Base-by-base conservation (phyloP, 2,797 vertebrate species). In the Danio kyathit region DNA sequence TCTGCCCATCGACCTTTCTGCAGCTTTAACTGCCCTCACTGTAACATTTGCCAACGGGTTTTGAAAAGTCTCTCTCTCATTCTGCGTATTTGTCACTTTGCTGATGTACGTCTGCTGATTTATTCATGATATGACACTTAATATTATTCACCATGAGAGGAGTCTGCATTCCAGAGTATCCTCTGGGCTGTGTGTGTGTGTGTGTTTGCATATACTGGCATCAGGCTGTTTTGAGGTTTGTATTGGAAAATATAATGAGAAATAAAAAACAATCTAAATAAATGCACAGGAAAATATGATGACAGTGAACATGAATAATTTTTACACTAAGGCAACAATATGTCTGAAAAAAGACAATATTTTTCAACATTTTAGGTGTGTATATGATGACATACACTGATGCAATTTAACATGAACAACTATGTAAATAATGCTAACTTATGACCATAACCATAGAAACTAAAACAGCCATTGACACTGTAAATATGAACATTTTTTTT, bases 71-170 rank as follows among this genome's bases (percentile, higher is more conserved):
- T 82, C 51, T 71, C 52, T 59, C 76, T 43, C 13, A 60, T 70
- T 60, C 44, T 59, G 81, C 84, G 46, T 88, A 89, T 89, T 90
- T 89, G 91, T 93, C 92, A 93, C 88, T 86, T 88, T 81, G 88
- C 89, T 89, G 90, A 91, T 90, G 91, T 91, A 89, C 89, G 88
- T 92, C 90, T 93, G 85, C 89, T 93, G 91, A 92, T 93, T 94
- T 94, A 94, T 93, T 94, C 91, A 94, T 93, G 92, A 92, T 91
- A 90, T 82, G 83, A 92, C 92, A 93, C 93, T 93, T 94, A 93
- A 93, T 92, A 93, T 93, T 92, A 92, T 92, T 94, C 91, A 93
- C 91, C 90, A 85, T 92, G 92, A 94, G 69, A 72, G 82, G 88
- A 92, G 90, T 92, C 91, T 91, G 90, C 91, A 92, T 92, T 90